Evolutionary conservation across 2,888 invertebrate genomes (phyloP), one percentile per base, ranked within the genome.

Genomic region (Lepidocyrtinus sp.): DNA sequence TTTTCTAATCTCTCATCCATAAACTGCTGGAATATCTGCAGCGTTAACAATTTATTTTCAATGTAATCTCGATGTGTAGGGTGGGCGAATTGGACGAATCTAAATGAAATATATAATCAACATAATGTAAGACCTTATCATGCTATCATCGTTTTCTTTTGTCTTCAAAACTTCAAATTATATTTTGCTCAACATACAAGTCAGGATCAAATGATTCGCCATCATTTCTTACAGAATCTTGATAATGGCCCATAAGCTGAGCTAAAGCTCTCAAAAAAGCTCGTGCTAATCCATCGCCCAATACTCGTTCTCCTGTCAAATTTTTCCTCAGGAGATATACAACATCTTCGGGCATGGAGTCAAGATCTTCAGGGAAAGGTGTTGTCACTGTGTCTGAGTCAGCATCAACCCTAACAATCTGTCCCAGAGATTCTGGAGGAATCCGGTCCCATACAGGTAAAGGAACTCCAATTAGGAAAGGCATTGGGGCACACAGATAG

Each of bases 11-110:
- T 92, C 89, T 97, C 98, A 88, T 98, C 97, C 87, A 99, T 95
- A 89, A 99, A 97, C 95, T 96, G 89, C 88, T 95, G 95, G 89
- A 98, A 98, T 88, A 97, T 97, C 90, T 98, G 98, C 71, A 97
- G 91, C 87, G 96, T 93, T 86, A 97, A 90, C 93, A 98, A 96
- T 90, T 96, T 94, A 87, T 74, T 67, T 22, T 93, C 91, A 25
- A 98, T 91, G 89, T 97, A 98, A 5, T 95, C 94, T 88, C 96
- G 95, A 91, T 97, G 93, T 71, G 93, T 92, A 83, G 92, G 88
- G 2, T 96, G 95, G 81, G 97, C 92, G 45, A 95, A 95, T 88
- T 93, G 94, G 50, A 98, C 93, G 88, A 98, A 98, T 86, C 93
- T 93, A n/a, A n/a, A n/a, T n/a, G n/a, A n/a, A n/a, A n/a, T n/a